Evolutionary conservation across 2,888 invertebrate genomes (phyloP).

Genomic region (Cryptops parisi): DNA sequence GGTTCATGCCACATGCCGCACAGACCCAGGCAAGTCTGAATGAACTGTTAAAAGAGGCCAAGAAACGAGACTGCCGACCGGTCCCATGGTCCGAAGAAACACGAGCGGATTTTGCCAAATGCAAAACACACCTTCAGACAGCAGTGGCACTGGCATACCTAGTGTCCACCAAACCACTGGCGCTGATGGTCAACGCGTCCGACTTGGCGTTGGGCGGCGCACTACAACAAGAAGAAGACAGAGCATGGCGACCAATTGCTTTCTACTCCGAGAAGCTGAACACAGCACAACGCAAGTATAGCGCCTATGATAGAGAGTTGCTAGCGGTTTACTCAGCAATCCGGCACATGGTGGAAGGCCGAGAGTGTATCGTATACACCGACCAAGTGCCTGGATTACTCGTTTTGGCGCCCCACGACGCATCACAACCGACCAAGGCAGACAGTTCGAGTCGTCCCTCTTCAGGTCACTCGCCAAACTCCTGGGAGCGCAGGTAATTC

Average conservation of each 20-base stretch:
- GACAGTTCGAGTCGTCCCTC: too few species aligned
- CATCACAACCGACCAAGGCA: too few species aligned
- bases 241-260: constrained; percentile 21
- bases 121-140: background rate
- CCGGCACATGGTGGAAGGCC: too few species aligned
- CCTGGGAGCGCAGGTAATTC: too few species aligned
- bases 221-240: constrained; percentile 21
- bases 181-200: constrained; percentile 29
- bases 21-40: too few species aligned
- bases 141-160: background rate
- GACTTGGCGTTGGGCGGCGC: constrained; percentile 22
- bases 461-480: too few species aligned
- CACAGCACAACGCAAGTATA: constrained; percentile 22
- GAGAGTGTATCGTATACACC: too few species aligned
- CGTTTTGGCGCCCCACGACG: too few species aligned
- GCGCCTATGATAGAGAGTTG: too few species aligned
- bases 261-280: constrained; percentile 24
- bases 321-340: too few species aligned
- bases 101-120: background rate
- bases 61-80: background rate
- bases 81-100: background rate
- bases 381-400: too few species aligned
- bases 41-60: background rate
- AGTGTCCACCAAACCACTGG: background rate
- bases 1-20: too few species aligned